Evolutionary conservation across 2,797 vertebrate species (phyloP), one percentile per base, ranked within the genome.

Genomic region (Rhynchotus rufescens): DNA sequence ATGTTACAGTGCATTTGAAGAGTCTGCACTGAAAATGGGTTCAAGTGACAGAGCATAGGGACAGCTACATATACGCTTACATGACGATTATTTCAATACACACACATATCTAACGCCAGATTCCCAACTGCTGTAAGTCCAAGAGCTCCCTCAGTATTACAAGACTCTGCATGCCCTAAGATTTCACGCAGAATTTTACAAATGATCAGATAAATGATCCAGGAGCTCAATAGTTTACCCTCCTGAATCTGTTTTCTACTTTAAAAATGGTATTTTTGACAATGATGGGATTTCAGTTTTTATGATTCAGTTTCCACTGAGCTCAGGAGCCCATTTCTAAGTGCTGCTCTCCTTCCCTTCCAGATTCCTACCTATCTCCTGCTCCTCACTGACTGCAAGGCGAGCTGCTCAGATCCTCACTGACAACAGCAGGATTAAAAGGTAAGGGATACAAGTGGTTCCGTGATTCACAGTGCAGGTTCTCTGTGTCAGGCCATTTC

Each of bases 161-260:
- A 15, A 82, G 36, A 49, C 45, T 22, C 22, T 23, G 22, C 22
- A 49, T 49, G 47, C 47, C 21, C 23, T 49, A 49, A 49, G 22
- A 23, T 49, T 75, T 5, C 1, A 0, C 21, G 5, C n/a, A 36
- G 57, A 28, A 40, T 84, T 82, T 82, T 47, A 77, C 4, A 59
- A n/a, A 74, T 65, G 67, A 91, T 59, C 20, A 59, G 76, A 74
- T 36, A 94, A 88, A 67, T 3, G 52, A 80, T n/a, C 49, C 52
- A 73, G 14, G 1, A 6, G 17, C 61, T 77, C 42, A 38, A 9
- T 3, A 75, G 71, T 19, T 65, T 5, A 15, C 17, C 51, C 21
- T 12, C 57, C 67, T 60, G 66, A 11, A 26, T 69, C 57, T 74
- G 14, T 28, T 67, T 47, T 52, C 32, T 78, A 62, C 47, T 67